Evolutionary conservation across 2,797 vertebrate genomes (phyloP).

Genomic region (Pogonophryne albipinna): DNA sequence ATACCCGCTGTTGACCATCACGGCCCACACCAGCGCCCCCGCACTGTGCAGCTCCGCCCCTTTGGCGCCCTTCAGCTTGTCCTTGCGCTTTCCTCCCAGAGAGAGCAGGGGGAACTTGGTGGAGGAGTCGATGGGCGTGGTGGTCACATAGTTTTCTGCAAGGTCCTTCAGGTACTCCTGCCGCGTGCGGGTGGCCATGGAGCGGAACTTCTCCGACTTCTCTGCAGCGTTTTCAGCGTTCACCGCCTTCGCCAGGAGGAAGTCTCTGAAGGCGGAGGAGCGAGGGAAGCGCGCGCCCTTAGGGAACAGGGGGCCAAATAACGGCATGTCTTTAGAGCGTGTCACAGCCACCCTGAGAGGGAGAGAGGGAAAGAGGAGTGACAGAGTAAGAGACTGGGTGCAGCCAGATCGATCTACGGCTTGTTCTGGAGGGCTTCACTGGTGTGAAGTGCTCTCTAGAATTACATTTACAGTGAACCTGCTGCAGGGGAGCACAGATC

Average conservation of each 20-base stretch:
- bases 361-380: slow-evolving; percentile 35
- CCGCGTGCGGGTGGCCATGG: slow-evolving; percentile 94
- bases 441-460: slow-evolving; percentile 11
- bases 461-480: slow-evolving; percentile 17
- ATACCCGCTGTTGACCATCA: slow-evolving; percentile 71
- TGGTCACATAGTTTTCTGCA: slow-evolving; percentile 92
- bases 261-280: slow-evolving; percentile 89
- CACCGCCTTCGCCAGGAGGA: slow-evolving; percentile 92
- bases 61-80: slow-evolving; percentile 86
- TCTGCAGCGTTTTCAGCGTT: slow-evolving; percentile 93
- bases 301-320: slow-evolving; percentile 91
- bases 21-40: slow-evolving; percentile 89
- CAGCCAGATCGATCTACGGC: slow-evolving; percentile 39
- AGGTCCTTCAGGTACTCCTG: slow-evolving; percentile 94
- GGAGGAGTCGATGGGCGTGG: slow-evolving; percentile 91
- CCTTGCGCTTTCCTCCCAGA: slow-evolving; percentile 89
- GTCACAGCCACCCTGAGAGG: slow-evolving; percentile 90
- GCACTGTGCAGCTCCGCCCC: slow-evolving; percentile 88
- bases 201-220: slow-evolving; percentile 92
- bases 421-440: slow-evolving; percentile 32
- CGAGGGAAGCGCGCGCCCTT: slow-evolving; percentile 87
- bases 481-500: background rate
- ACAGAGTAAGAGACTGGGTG: slow-evolving; percentile 38
- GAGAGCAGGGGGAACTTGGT: slow-evolving; percentile 91
- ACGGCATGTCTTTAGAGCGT: slow-evolving; percentile 93